Percentiles rank a stretch among this genome's conserved stretches.
Evolutionary conservation across 1,140 invertebrate genomes (phyloP).

Genomic region (Campodea augens): DNA sequence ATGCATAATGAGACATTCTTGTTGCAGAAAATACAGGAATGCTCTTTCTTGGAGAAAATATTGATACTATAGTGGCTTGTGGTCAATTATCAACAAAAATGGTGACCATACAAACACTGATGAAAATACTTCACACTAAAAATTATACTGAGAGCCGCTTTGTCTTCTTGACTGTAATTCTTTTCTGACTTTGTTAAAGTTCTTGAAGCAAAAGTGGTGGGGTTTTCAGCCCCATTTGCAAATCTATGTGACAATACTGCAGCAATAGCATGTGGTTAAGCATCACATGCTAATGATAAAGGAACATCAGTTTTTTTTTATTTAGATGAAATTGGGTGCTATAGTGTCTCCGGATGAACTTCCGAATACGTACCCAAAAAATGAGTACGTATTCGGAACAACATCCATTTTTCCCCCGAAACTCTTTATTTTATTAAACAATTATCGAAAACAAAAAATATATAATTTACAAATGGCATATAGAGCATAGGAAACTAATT

Average conservation of each 20-base stretch:
- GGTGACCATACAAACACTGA: constrained; percentile 24
- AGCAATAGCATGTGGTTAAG: constrained; percentile 22
- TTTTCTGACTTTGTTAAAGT: constrained; percentile 25
- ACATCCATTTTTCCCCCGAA: too few relatives aligned
- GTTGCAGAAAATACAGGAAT: constrained; percentile 19
- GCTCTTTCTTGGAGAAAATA: constrained; percentile 18
- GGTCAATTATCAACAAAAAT: constrained; percentile 24
- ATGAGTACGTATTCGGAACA: too few relatives aligned
- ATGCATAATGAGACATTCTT: too few relatives aligned
- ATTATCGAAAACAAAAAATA: too few relatives aligned
- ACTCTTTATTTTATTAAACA: too few relatives aligned
- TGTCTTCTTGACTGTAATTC: constrained; percentile 31
- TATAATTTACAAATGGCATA: too few relatives aligned
- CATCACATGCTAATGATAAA: constrained; percentile 27
- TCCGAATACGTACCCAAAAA: too few relatives aligned
- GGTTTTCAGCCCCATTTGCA: constrained; percentile 21
- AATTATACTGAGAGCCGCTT: constrained; percentile 29
- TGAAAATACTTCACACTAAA: constrained; percentile 29
- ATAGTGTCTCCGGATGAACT: too few relatives aligned
- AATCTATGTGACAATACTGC: constrained; percentile 25
- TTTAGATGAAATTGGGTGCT: too few relatives aligned
- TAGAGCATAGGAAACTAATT: too few relatives aligned
- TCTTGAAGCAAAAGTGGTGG: constrained; percentile 27
- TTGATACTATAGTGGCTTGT: constrained; percentile 21
- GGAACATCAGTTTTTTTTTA: too few relatives aligned